Evolutionary conservation across 2,888 invertebrate species (phyloP).

Genomic region (Azorinus chamasolen): DNA sequence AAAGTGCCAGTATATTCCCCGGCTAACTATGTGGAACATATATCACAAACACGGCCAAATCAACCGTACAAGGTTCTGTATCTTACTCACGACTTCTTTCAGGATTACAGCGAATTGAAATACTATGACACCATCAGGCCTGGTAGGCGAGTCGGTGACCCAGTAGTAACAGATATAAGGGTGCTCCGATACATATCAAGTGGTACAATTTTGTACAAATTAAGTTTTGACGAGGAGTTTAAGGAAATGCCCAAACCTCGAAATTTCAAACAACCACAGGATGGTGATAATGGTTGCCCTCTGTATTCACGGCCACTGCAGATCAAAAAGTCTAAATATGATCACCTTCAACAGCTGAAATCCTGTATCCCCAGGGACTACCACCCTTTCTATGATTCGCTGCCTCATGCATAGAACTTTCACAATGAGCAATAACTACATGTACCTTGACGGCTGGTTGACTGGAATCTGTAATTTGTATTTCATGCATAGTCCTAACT

Average conservation of each 20-base stretch:
- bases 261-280: not conserved
- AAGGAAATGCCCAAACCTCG: constrained; percentile 6
- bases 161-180: no score
- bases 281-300: not conserved
- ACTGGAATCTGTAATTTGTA: no score
- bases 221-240: constrained; percentile 3
- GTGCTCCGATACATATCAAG: not conserved
- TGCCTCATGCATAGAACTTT: no score
- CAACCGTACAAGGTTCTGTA: constrained; percentile 29
- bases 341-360: constrained; percentile 14
- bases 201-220: constrained; percentile 9
- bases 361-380: constrained; percentile 8
- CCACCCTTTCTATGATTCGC: constrained; percentile 7
- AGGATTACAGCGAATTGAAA: constrained; percentile 20
- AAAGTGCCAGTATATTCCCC: no score
- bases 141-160: constrained; percentile 29
- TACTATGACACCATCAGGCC: no score
- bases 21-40: no score
- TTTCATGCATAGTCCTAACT: no score
- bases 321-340: constrained; percentile 6
- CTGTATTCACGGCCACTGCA: constrained; percentile 5
- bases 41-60: no score
- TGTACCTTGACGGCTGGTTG: no score
- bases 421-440: no score
- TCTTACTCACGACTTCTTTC: constrained; percentile 35